Conservation (phyloP, 2,888 invertebrate genomes). For the Tetragnatha montana region DNA sequence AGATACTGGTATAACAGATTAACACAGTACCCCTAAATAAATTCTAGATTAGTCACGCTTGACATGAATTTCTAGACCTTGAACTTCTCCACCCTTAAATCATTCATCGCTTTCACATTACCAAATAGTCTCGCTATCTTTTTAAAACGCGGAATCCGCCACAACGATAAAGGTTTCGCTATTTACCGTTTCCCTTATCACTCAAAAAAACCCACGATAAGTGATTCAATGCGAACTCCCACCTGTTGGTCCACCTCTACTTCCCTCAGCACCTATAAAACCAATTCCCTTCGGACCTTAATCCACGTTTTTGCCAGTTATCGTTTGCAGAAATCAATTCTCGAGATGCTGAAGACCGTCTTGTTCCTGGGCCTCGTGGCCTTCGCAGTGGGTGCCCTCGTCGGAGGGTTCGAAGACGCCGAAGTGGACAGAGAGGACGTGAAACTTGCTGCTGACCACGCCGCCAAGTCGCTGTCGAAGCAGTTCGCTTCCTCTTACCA, state of each 20-base stretch:
- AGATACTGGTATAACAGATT: too few relatives aligned
- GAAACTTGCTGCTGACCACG: constrained; percentile 29
- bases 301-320: not conserved
- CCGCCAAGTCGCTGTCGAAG: constrained; percentile 13
- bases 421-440: constrained; percentile 22
- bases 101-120: too few relatives aligned
- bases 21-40: too few relatives aligned
- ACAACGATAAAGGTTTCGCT: too few relatives aligned
- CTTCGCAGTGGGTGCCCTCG: constrained; percentile 9
- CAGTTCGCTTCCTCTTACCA: constrained; percentile 30
- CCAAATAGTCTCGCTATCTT: too few relatives aligned
- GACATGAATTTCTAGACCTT: too few relatives aligned
- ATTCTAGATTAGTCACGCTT: too few relatives aligned
- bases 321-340: not conserved
- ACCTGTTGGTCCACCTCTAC: not conserved
- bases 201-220: not conserved
- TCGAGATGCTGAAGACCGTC: constrained; percentile 47
- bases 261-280: too few relatives aligned
- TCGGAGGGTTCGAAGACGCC: constrained; percentile 31
- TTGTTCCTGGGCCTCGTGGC: constrained; percentile 27
- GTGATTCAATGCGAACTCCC: not conserved
- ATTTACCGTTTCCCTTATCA: too few relatives aligned
- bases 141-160: too few relatives aligned
- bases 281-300: not conserved
- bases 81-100: too few relatives aligned